phyloP scores from a whole-genome alignment of 2,797 vertebrate genomes.

The Peromyscus nudipes region DNA sequence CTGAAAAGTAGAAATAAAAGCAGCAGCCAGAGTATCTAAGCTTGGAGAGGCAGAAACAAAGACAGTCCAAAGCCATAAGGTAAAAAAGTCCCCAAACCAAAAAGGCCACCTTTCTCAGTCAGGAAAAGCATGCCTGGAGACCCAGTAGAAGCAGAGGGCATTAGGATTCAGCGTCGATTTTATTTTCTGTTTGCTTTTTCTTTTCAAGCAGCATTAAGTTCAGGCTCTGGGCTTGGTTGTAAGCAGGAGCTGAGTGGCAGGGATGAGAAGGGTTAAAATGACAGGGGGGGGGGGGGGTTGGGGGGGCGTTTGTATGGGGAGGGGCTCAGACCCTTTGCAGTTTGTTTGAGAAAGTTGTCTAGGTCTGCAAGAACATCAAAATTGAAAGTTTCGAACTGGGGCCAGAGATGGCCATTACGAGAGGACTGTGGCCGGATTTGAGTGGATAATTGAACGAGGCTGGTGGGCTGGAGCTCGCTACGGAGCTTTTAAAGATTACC shows the following conservation, averaged over 20 bases:
- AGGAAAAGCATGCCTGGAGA: not conserved
- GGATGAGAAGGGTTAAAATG: not conserved
- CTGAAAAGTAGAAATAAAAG: not conserved
- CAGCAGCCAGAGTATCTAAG: not conserved
- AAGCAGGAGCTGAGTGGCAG: not conserved
- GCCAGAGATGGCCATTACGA: not conserved
- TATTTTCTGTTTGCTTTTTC: not conserved
- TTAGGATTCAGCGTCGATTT: not conserved
- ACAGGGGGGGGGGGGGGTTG: accelerated
- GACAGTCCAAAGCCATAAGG: not conserved
- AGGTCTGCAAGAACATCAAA: not conserved
- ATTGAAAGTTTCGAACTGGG: not conserved
- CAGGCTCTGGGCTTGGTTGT: not conserved
- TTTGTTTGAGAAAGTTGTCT: not conserved
- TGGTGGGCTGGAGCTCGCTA: not conserved
- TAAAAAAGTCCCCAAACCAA: not conserved
- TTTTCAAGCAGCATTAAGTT: not conserved
- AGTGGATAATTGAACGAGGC: no score
- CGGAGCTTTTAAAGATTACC: not conserved
- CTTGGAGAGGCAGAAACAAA: not conserved
- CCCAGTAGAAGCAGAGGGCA: not conserved
- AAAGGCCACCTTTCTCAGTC: not conserved
- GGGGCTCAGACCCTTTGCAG: not conserved
- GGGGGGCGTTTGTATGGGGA: no score
- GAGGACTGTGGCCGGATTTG: not conserved